Evolutionary conservation across 2,888 invertebrate species (phyloP).

Genomic region (Trissolcus brochymenae): DNA sequence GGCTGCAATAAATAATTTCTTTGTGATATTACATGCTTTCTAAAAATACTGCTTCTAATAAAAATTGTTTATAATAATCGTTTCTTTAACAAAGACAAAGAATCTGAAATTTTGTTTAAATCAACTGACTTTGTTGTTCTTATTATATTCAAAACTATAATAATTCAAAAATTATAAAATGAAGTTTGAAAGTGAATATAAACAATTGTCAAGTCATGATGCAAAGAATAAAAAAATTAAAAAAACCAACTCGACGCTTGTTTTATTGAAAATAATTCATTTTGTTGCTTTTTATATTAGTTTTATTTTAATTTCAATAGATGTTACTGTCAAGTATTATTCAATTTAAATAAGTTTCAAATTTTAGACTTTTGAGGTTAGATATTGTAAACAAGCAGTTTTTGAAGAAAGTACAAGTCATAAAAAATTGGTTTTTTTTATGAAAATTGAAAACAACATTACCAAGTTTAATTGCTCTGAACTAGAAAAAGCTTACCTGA

Average conservation of each 20-base stretch:
- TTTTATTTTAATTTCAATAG: no score
- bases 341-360: not conserved
- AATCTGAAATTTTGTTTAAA: no score
- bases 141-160: no score
- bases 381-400: not conserved
- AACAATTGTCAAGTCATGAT: slow-evolving; percentile 46
- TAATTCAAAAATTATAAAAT: not conserved
- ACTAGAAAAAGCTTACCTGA: slow-evolving; percentile 79
- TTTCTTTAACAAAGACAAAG: no score
- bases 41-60: no score
- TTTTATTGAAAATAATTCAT: not conserved
- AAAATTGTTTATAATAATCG: no score
- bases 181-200: slow-evolving; percentile 8
- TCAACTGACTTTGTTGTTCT: no score
- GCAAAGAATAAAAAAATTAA: not conserved
- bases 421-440: not conserved
- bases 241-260: not conserved
- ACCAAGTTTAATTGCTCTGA: not conserved
- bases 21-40: no score
- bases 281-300: not conserved
- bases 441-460: not conserved
- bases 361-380: not conserved
- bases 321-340: not conserved
- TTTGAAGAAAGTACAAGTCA: not conserved
- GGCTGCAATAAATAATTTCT: slow-evolving; percentile 82